phyloP scores from a whole-genome alignment of 2,113 vertebrate genomes.

The Cyprinodon tularosa region DNA sequence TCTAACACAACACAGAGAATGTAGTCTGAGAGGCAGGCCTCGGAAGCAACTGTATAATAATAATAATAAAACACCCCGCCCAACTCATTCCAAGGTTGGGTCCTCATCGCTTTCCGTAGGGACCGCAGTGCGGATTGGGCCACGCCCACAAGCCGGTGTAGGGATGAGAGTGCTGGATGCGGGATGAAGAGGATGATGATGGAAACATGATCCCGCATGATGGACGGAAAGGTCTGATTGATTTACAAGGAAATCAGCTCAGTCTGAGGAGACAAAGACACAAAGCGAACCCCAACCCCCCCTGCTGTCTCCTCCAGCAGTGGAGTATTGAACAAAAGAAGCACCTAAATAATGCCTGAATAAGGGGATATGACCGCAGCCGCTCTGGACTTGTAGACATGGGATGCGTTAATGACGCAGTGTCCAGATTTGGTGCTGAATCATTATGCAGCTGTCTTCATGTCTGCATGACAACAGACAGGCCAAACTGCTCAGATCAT shows the following conservation, averaged over 20 bases:
- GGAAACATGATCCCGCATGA: slow-evolving; percentile 27
- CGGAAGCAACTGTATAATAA: slow-evolving; percentile 6
- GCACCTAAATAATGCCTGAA: slow-evolving; percentile 22
- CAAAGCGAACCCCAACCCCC: neutral
- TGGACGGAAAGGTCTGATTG: neutral
- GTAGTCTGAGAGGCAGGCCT: slow-evolving; percentile 16
- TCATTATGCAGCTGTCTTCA: slow-evolving; percentile 47
- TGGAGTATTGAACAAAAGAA: slow-evolving; percentile 54
- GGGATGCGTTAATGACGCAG: slow-evolving; percentile 51
- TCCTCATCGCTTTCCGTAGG: slow-evolving; percentile 87
- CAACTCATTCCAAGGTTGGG: slow-evolving; percentile 68
- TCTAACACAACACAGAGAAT: slow-evolving; percentile 17
- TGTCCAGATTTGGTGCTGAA: slow-evolving; percentile 57
- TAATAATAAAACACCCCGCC: slow-evolving; percentile 45
- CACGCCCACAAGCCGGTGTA: slow-evolving; percentile 90
- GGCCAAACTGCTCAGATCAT: slow-evolving; percentile 11
- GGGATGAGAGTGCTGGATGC: slow-evolving; percentile 65
- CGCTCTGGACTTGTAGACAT: neutral
- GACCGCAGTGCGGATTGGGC: slow-evolving; percentile 95
- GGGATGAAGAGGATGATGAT: slow-evolving; percentile 22
- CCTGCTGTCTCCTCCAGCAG: neutral
- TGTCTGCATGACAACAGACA: slow-evolving; percentile 38
- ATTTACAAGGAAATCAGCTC: neutral
- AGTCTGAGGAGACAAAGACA: neutral
- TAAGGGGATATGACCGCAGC: neutral